A percentile compares a stretch with the other conserved stretches of the same genome.
These are phyloP conservation scores for Zoanthus solanderi DNA, from an alignment of 92 coral and sea anemone species.

Conservation along the genomic window DNA sequence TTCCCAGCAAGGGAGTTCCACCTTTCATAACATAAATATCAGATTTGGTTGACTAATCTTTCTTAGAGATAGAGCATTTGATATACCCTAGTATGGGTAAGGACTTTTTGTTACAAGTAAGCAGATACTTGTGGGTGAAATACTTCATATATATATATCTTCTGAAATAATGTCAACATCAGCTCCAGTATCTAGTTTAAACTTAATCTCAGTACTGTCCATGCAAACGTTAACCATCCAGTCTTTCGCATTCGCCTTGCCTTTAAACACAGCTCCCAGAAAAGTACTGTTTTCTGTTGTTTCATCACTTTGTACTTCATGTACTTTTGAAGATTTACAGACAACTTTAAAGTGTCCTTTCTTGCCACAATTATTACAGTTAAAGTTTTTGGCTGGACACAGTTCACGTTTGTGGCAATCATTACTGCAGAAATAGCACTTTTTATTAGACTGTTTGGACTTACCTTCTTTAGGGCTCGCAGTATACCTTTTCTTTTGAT, in stretches of 20 bases:
- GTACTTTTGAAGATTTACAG: too few species aligned
- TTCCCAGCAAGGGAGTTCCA: not conserved
- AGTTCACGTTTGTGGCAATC: slow-evolving; percentile 45
- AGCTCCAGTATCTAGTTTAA: not conserved
- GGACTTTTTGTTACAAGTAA: not conserved
- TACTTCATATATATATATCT: not conserved
- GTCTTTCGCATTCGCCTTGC: too few species aligned
- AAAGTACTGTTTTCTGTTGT: too few species aligned
- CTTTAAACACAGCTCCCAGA: too few species aligned
- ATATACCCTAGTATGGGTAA: too few species aligned
- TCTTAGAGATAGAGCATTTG: slow-evolving; percentile 3
- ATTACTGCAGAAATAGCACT: slow-evolving; percentile 58
- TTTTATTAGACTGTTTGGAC: slow-evolving; percentile 44
- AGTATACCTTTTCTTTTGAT: slow-evolving; percentile 19
- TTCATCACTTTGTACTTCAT: too few species aligned
- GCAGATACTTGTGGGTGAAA: not conserved
- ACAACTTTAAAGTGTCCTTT: not conserved
- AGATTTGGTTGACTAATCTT: slow-evolving; percentile 22
- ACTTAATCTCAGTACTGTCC: slow-evolving; percentile 6
- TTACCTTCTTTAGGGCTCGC: slow-evolving; percentile 29
- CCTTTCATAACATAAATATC: slow-evolving; percentile 34
- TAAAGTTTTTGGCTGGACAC: slow-evolving; percentile 42
- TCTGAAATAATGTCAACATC: slow-evolving; percentile 39
- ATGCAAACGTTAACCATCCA: too few species aligned
- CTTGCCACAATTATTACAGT: slow-evolving; percentile 46